Conservation (phyloP, 1,140 invertebrate genomes). For the Babylonia areolata region DNA sequence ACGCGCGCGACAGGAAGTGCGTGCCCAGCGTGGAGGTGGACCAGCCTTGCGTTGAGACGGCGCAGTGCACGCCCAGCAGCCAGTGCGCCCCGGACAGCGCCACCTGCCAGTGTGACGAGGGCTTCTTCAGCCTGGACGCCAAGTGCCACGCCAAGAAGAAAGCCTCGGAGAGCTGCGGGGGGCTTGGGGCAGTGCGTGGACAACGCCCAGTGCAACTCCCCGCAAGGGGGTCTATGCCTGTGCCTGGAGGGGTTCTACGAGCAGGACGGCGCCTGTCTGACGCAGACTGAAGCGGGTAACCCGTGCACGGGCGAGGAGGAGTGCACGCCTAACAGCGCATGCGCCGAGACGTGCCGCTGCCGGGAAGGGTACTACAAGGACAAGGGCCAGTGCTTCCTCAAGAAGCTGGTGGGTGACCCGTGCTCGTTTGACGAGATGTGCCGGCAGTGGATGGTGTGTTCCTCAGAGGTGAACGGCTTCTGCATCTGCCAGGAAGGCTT, state of each 20-base stretch:
- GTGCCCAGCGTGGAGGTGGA: conserved; percentile 23
- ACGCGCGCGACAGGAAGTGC: not conserved
- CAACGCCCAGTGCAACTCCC: conserved; percentile 39
- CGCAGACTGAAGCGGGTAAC: conserved; percentile 24
- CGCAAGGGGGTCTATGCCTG: conserved; percentile 28
- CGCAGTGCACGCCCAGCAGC: conserved; percentile 28
- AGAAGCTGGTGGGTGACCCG: conserved; percentile 35
- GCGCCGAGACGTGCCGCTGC: conserved; percentile 31
- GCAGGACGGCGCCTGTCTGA: conserved; percentile 32
- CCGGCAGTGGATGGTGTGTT: conserved; percentile 33
- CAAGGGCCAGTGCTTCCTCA: conserved; percentile 38
- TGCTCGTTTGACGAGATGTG: conserved; percentile 42
- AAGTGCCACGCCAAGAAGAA: conserved; percentile 21
- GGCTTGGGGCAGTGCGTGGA: conserved; percentile 32
- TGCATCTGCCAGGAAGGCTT: conserved; percentile 37
- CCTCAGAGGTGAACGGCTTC: conserved; percentile 32
- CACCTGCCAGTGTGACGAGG: conserved; percentile 34
- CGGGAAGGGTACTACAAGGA: conserved; percentile 15
- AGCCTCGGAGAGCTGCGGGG: conserved; percentile 28
- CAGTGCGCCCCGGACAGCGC: conserved; percentile 10
- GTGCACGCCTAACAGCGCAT: conserved; percentile 41
- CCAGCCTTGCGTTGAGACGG: conserved; percentile 13
- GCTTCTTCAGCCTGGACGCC: conserved; percentile 9
- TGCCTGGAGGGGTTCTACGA: conserved; percentile 29
- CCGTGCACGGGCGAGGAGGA: conserved; percentile 34